These are phyloP conservation scores for Diabrotica balteata DNA, from an alignment of 2,888 invertebrate genomes.

Conservation along the genomic window DNA sequence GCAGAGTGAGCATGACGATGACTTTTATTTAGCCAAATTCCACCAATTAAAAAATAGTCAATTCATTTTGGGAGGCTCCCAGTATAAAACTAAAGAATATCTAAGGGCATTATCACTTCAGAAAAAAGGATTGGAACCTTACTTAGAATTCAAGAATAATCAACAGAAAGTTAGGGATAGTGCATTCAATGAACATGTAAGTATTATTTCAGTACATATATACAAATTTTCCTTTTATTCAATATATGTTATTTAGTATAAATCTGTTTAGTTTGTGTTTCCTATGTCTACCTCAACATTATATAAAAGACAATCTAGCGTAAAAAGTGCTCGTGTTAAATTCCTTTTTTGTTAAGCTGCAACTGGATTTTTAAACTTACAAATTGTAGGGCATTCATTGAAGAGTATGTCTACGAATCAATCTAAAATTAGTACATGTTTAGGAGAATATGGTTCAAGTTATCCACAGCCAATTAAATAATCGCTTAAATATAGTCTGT, in stretches of 20 bases:
- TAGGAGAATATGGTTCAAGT: too few species aligned
- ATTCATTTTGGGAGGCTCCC: conserved; percentile 72
- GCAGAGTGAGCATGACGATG: conserved; percentile 51
- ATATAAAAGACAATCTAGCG: too few species aligned
- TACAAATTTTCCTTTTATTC: background rate
- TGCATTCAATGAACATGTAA: conserved; percentile 69
- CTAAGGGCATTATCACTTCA: conserved; percentile 60
- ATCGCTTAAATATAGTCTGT: too few species aligned
- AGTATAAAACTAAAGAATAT: conserved; percentile 67
- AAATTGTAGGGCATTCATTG: too few species aligned
- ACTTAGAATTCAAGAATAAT: conserved; percentile 67
- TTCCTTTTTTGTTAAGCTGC: too few species aligned
- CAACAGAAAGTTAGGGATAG: conserved; percentile 77
- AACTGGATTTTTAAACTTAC: too few species aligned
- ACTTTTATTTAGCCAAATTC: conserved; percentile 71
- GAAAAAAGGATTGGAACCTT: conserved; percentile 63
- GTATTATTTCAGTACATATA: conserved; percentile 42
- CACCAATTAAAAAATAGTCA: conserved; percentile 62
- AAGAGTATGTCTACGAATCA: too few species aligned
- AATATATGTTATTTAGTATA: background rate
- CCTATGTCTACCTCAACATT: too few species aligned
- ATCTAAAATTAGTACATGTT: too few species aligned
- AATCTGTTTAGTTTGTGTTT: too few species aligned
- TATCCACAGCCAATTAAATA: too few species aligned
- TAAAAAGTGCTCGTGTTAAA: too few species aligned